Conservation (phyloP, 2,797 vertebrate species). For the Gobio occitaniae region DNA sequence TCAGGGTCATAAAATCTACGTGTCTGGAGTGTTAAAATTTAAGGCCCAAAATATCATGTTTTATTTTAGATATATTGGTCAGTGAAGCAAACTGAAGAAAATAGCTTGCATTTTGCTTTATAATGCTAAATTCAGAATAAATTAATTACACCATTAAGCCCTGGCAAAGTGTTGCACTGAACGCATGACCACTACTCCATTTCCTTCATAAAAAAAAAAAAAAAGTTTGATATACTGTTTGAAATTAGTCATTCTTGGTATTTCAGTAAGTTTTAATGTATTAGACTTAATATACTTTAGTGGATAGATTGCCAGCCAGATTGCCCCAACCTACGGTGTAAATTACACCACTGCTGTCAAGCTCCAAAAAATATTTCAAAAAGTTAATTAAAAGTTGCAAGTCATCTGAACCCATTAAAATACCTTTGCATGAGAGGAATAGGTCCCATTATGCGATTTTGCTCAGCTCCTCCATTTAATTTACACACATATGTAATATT, state of each 20-base stretch:
- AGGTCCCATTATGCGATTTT: not conserved
- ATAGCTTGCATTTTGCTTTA: not conserved
- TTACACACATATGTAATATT: not conserved
- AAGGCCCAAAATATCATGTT: not conserved
- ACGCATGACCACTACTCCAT: not conserved
- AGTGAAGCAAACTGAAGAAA: not conserved
- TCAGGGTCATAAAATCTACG: conserved; percentile 3
- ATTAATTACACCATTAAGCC: not conserved
- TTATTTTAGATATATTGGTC: not conserved
- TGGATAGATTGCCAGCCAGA: not conserved
- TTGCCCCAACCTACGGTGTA: not conserved
- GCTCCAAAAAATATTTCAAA: not conserved
- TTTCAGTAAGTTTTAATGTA: not conserved
- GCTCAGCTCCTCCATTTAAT: not conserved
- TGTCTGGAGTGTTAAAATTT: not conserved
- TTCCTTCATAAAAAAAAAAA: not conserved
- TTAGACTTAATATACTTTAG: not conserved
- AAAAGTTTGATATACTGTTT: not conserved
- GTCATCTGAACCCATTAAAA: not conserved
- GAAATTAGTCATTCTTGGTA: not conserved
- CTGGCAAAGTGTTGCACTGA: not conserved
- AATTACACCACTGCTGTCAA: not conserved
- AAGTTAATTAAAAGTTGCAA: not conserved
- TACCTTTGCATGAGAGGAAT: not conserved
- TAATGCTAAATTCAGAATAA: not conserved